Percentiles rank a stretch among this genome's conserved stretches.
phyloP scores from a whole-genome alignment of 2,888 invertebrate species.

The Melanostoma scalare region DNA sequence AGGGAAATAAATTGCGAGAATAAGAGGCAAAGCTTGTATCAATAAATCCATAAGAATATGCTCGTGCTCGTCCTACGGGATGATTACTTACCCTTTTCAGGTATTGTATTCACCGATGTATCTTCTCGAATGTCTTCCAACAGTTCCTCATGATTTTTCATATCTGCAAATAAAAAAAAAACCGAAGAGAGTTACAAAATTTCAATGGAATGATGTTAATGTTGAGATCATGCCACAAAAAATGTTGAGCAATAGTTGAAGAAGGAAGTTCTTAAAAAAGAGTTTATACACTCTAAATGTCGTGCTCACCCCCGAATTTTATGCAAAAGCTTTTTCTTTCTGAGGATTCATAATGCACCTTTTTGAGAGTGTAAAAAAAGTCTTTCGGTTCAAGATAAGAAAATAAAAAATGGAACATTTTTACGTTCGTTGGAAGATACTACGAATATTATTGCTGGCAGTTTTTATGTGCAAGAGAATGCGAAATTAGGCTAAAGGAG shows the following conservation, averaged over 20 bases:
- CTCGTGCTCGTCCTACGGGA: conserved; percentile 23
- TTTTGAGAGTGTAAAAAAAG: neutral
- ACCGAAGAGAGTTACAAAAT: conserved; percentile 33
- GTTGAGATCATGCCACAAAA: conserved; percentile 34
- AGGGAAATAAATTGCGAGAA: conserved; percentile 31
- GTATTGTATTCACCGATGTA: conserved; percentile 80
- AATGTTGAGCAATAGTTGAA: conserved; percentile 23
- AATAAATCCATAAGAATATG: conserved; percentile 53
- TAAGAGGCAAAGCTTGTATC: conserved; percentile 50
- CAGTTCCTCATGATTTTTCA: conserved; percentile 81
- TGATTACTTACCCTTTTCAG: conserved; percentile 80
- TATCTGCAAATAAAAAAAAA: conserved; percentile 74
- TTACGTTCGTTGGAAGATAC: neutral
- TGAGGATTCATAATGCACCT: neutral
- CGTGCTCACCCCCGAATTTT: neutral
- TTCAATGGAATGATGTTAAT: conserved; percentile 57
- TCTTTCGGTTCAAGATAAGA: neutral
- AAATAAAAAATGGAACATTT: neutral
- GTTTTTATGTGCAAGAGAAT: conserved; percentile 27
- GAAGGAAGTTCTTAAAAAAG: conserved; percentile 1
- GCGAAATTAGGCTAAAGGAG: conserved; percentile 33
- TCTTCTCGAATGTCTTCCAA: conserved; percentile 82
- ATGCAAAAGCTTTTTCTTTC: neutral
- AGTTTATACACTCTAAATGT: neutral
- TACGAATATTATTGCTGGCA: conserved; percentile 1